Conservation (phyloP, 2,888 invertebrate genomes). For the Xiphydria camelus region DNA sequence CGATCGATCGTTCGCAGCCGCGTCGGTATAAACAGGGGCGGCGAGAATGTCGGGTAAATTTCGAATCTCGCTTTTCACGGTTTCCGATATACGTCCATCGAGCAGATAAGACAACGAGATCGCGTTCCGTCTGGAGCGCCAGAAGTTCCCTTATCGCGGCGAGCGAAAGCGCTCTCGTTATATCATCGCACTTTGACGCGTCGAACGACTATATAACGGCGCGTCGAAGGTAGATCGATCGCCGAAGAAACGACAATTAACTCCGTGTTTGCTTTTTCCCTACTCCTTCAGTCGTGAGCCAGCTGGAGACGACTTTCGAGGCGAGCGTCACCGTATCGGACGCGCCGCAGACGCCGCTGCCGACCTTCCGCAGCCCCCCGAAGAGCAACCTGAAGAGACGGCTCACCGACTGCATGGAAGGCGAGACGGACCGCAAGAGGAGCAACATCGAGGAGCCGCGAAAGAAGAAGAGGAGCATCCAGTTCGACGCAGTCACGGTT, state of each 20-base stretch:
- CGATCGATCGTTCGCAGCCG: no score
- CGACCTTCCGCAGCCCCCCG: slow-evolving; percentile 44
- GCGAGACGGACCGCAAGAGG: slow-evolving; percentile 42
- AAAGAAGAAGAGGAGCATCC: slow-evolving; percentile 79
- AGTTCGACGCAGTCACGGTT: slow-evolving; percentile 90
- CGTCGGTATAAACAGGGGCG: no score
- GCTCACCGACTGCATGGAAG: slow-evolving; percentile 53
- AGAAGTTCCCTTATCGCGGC: no score
- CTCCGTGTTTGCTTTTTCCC: no score
- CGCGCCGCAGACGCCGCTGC: slow-evolving; percentile 36
- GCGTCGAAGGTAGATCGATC: no score
- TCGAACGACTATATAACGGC: no score
- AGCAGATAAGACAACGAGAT: no score
- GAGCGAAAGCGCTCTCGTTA: neutral
- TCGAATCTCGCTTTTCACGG: no score
- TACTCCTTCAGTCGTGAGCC: slow-evolving; percentile 34
- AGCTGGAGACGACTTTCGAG: slow-evolving; percentile 35
- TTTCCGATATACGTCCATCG: no score
- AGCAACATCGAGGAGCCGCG: slow-evolving; percentile 60
- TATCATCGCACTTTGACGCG: neutral
- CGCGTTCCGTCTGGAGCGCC: no score
- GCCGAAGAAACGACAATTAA: no score
- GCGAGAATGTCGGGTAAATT: no score
- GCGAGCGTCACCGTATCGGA: slow-evolving; percentile 24
- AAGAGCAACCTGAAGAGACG: slow-evolving; percentile 76